phyloP scores from a whole-genome alignment of 2,888 invertebrate species.

The Eupithecia subfuscata region DNA sequence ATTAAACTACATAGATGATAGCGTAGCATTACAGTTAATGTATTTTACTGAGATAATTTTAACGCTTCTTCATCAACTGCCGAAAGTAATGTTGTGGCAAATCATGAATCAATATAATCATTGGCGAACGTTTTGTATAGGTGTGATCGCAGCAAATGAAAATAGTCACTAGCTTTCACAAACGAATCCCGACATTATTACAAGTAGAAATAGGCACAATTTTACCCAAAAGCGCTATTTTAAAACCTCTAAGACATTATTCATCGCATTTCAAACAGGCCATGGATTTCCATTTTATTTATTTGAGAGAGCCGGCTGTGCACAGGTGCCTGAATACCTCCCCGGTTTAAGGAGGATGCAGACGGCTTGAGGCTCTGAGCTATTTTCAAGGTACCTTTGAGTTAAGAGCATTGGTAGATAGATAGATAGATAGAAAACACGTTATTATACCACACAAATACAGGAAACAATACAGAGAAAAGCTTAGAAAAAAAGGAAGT shows the following conservation, averaged over 20 bases:
- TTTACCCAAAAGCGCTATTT: background rate
- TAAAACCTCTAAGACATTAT: conserved; percentile 28
- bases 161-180: background rate
- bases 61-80: background rate
- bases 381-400: background rate
- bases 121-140: background rate
- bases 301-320: conserved; percentile 30
- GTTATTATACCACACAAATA: too few species aligned
- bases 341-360: conserved; percentile 14
- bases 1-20: background rate
- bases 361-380: background rate
- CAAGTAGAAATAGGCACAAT: background rate
- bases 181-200: background rate
- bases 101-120: background rate
- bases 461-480: too few species aligned
- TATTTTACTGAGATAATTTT: background rate
- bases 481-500: too few species aligned
- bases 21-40: background rate
- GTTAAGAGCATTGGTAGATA: background rate
- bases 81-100: background rate
- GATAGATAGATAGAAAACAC: too few species aligned
- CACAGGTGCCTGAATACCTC: conserved; percentile 47
- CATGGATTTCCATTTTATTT: conserved; percentile 47
- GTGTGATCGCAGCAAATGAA: background rate
- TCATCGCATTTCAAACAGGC: conserved; percentile 32